These are phyloP conservation scores for Brachyptera putata DNA, from an alignment of 2,888 invertebrate species.

Conservation along the genomic window DNA sequence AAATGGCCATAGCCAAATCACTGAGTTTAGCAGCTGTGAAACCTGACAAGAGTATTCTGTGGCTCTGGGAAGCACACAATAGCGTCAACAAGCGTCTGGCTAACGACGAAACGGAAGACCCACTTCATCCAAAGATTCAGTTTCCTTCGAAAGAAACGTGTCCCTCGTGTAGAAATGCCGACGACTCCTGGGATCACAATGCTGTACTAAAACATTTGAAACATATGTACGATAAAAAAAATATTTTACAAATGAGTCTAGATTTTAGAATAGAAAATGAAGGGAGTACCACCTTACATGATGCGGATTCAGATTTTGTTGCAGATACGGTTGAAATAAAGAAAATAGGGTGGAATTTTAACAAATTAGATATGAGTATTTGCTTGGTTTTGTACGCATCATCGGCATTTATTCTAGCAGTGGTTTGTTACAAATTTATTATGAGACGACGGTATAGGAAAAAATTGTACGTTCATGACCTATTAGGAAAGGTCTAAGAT, in stretches of 20 bases:
- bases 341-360: slow-evolving; percentile 51
- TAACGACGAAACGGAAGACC: slow-evolving; percentile 87
- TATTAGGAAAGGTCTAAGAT: slow-evolving; percentile 65
- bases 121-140: slow-evolving; percentile 80
- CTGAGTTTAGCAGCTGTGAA: slow-evolving; percentile 65
- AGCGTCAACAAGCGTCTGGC: slow-evolving; percentile 83
- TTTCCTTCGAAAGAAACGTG: slow-evolving; percentile 74
- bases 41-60: slow-evolving; percentile 74
- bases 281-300: not conserved
- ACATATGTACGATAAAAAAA: slow-evolving; percentile 47
- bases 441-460: slow-evolving; percentile 66
- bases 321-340: slow-evolving; percentile 11
- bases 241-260: slow-evolving; percentile 32
- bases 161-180: slow-evolving; percentile 56
- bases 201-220: slow-evolving; percentile 62
- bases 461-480: slow-evolving; percentile 65
- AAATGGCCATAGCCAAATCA: slow-evolving; percentile 66
- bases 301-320: not conserved
- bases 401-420: slow-evolving; percentile 67
- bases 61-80: slow-evolving; percentile 95
- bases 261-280: slow-evolving; percentile 28
- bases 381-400: slow-evolving; percentile 70
- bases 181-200: slow-evolving; percentile 58
- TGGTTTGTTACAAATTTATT: slow-evolving; percentile 73
- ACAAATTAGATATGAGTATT: slow-evolving; percentile 67